A percentile compares a stretch with the other conserved stretches of the same genome.
phyloP scores from a whole-genome alignment of 2,113 vertebrate genomes.

The Mus spicilegus region DNA sequence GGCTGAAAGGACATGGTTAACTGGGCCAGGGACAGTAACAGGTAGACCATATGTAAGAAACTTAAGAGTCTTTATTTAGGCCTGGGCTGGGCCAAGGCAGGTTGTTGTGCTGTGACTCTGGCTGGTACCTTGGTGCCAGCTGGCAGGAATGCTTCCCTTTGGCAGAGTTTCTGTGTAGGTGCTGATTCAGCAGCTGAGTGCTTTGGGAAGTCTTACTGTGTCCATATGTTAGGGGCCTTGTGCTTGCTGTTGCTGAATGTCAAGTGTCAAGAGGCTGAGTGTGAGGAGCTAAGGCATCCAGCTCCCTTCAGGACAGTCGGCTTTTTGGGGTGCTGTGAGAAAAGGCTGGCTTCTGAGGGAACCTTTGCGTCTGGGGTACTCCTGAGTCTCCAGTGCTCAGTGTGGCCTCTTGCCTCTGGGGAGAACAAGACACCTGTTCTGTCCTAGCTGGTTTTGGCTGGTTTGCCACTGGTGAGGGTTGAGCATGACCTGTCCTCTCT shows the following conservation, averaged over 20 bases:
- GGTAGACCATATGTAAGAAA: accelerated
- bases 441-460: neutral
- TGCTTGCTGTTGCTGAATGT: neutral
- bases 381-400: neutral
- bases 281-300: neutral
- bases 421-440: neutral
- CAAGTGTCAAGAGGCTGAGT: neutral
- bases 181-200: neutral
- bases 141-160: neutral
- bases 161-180: neutral
- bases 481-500: conserved; percentile 47
- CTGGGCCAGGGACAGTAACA: neutral
- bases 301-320: neutral
- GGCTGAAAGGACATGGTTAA: accelerated
- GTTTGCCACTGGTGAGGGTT: neutral
- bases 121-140: neutral
- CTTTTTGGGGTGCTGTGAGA: neutral
- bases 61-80: neutral
- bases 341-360: neutral
- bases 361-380: neutral
- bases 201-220: neutral
- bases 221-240: neutral
- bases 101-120: neutral
- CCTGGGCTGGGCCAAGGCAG: neutral
- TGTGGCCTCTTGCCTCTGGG: neutral